Evolutionary conservation across 2,888 invertebrate species (phyloP), one percentile per base, ranked within the genome.

Genomic region (Drosophila paramelanica): DNA sequence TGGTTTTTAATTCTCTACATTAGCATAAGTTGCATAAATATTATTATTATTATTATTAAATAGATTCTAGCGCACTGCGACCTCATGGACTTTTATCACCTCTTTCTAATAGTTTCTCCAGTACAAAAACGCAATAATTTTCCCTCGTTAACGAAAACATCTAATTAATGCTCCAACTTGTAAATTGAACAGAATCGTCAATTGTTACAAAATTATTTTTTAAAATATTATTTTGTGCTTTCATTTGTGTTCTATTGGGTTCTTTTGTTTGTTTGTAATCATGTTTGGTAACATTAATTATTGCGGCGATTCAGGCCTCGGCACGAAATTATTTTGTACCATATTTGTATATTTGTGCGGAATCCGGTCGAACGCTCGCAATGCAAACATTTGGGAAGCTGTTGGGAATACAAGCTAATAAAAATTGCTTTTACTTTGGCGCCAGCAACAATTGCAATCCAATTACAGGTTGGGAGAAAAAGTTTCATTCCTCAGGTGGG

Each of bases 271-370:
- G 58, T 66, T 84, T 81, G 69, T 74, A 84, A 69, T 73, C 66
- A 81, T 67, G 71, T 76, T 64, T 67, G 14, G 33, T 59, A 59
- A 59, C 73, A 73, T 73, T 73, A 77, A 87, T 73, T 81, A 77
- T 76, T 64, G 46, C 25, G 43, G 38, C 43, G 47, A 33, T 45
- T 17, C 41, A 27, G 36, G 20, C 13, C 13, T 5, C 33, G 43
- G 17, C 17, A 10, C 14, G 4, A 41, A 45, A 13, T 38, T 43
- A 13, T 43, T 6, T 43, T 43, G 43, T 27, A 47, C 27, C 45
- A 53, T 58, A 27, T 64, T 36, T 61, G 59, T 52, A 20, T 62
- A 38, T 31, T 55, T 47, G 11, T 50, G 52, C 62, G 57, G 43
- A 36, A 39, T 53, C 8, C 47, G 52, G 36, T 17, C n/a, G 41